Conservation (phyloP, 2,113 vertebrate species). For the Pavo muticus region DNA sequence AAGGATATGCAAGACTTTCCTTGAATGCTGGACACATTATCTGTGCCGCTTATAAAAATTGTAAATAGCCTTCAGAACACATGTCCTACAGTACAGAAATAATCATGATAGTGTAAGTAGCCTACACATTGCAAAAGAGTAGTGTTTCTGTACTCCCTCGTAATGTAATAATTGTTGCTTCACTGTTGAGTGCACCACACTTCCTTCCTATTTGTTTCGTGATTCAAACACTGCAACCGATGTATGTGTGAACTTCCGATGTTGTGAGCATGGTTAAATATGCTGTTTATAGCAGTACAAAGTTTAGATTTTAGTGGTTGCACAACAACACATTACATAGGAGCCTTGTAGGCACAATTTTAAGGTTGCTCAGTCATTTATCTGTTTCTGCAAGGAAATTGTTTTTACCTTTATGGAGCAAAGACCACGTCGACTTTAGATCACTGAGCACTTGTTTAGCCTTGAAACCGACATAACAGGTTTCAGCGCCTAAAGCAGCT, state of each 20-base stretch:
- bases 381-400: background rate
- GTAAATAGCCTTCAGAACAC: background rate
- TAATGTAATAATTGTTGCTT: background rate
- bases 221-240: background rate
- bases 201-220: background rate
- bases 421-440: background rate
- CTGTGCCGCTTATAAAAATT: background rate
- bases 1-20: background rate
- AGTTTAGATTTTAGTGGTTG: background rate
- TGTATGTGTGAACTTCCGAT: background rate
- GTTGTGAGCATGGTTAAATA: background rate
- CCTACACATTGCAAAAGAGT: background rate
- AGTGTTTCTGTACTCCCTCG: background rate
- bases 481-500: background rate
- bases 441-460: background rate
- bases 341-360: background rate
- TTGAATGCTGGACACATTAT: background rate
- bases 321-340: background rate
- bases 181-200: background rate
- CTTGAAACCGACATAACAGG: background rate
- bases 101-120: background rate
- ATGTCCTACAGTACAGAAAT: background rate
- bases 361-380: background rate
- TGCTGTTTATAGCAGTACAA: background rate
- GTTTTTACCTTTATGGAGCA: background rate